Base-by-base conservation (phyloP, 2,113 vertebrate species). In the Toxostoma redivivum region DNA sequence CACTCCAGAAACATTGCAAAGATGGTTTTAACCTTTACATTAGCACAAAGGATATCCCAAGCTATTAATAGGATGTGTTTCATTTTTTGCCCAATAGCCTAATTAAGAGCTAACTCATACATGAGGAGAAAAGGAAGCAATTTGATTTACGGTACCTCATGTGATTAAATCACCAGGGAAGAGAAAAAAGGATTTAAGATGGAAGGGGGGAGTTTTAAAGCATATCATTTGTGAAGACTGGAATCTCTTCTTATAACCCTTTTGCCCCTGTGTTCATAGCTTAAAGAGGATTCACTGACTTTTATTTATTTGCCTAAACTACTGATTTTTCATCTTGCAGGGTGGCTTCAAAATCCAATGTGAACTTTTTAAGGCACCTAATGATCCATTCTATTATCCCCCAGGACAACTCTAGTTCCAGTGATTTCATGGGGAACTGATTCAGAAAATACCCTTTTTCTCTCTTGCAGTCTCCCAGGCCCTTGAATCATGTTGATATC, bases 161-260 rank as follows among this genome's bases (percentile, higher is more conserved):
- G 90, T 94, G 96, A 97, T 97, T 97, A 95, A 95, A 95, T 95
- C 96, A 92, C 94, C 73, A 85, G 96, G 85, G 92, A 92, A 93
- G 90, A 90, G 62, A 81, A 64, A 72, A 66, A 88, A 72, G 50
- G 22, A 82, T 81, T 89, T 90, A 80, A 88, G 54, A 48, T 35
- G 10, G 93, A 71, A 80, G 53, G 15, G 48, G 72, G 66, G 11
- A 69, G 69, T 90, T 96, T 82, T 51, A 90, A 95, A 83, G 78
- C 3, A 3, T 77, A 66, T 57, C 0, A 14, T 89, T 84, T 93
- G 69, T 51, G 65, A 85, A 87, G 71, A 91, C 81, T 73, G 47
- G 69, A 93, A 83, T 86, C 58, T 71, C 81, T 58, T 30, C 77
- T 57, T 31, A 35, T 27, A 81, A 69, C 90, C 64, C 86, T 61